Evolutionary conservation across 2,797 vertebrate species (phyloP), one percentile per base, ranked within the genome.

Genomic region (Micrastur ruficollis): DNA sequence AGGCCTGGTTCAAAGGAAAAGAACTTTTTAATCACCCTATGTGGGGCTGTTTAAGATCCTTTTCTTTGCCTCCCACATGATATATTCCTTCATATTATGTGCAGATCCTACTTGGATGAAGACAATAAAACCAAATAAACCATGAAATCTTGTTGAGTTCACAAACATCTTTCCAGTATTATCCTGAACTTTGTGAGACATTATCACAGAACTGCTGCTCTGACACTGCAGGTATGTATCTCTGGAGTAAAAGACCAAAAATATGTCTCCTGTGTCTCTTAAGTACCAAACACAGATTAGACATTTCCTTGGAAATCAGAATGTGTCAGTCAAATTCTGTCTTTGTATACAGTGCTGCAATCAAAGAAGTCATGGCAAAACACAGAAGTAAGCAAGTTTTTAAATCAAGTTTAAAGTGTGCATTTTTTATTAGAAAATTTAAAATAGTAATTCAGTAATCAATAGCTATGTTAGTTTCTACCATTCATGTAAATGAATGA

Each of bases 231-330:
- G 16, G 7, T 55, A 14, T 8, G 1, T 63, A 36, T 14, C 19
- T 66, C 31, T 47, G 21, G 5, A 71, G 20, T 65, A 81, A 72
- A 85, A 50, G 34, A 61, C 8, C 8, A 4, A 67, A 90, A 74
- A 4, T 14, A 12, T 0, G 0, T 40, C 20, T 68, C 25, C 13
- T 52, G 12, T 19, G 6, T 36, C 53, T 79, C 32, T 47, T 83
- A 55, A 47, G 16, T n/a, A 40, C 14, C 5, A 42, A 85, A 65
- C 12, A 65, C 2, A 79, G 26, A 72, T 38, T 17, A 53, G 26
- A 34, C 6, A 29, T 46, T 75, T 92, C 26, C 55, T 55, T 63
- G 49, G n/a, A 50, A 73, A 90, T 79, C 11, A 75, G 68, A 79
- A 68, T 10, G 50, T 16, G 15, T 36, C 17, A 70, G 47, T 55